A percentile compares a stretch with the other conserved stretches of the same genome.
Conservation (phyloP, 2,797 vertebrate genomes). For the Phyllotis vaccarum region DNA sequence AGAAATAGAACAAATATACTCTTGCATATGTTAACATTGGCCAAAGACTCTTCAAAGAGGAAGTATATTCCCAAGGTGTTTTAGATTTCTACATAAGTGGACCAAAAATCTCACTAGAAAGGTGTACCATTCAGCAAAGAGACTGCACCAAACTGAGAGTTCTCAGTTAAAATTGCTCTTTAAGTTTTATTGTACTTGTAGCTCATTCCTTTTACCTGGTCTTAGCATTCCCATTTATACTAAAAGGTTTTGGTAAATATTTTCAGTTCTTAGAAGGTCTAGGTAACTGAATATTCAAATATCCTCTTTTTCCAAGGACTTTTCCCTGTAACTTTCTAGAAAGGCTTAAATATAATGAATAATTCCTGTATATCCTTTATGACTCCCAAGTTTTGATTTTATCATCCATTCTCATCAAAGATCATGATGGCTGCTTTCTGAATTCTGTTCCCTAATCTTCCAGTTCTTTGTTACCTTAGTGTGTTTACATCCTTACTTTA, state of each 20-base stretch:
- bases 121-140: not conserved
- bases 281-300: constrained; percentile 12
- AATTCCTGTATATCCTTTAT: not conserved
- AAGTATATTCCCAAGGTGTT: not conserved
- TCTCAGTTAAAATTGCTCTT: not conserved
- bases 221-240: not conserved
- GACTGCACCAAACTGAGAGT: not conserved
- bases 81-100: not conserved
- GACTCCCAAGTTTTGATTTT: not conserved
- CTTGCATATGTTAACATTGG: not conserved
- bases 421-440: not conserved
- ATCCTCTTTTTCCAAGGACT: not conserved
- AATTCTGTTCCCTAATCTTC: not conserved
- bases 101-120: not conserved
- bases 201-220: not conserved
- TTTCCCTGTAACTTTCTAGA: not conserved
- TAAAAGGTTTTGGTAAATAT: not conserved
- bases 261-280: constrained; percentile 34
- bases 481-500: not conserved
- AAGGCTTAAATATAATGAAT: not conserved
- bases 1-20: not conserved
- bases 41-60: not conserved
- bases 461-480: not conserved
- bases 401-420: not conserved
- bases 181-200: not conserved